phyloP scores from a whole-genome alignment of 2,113 vertebrate genomes.

The Holacanthus passer region DNA sequence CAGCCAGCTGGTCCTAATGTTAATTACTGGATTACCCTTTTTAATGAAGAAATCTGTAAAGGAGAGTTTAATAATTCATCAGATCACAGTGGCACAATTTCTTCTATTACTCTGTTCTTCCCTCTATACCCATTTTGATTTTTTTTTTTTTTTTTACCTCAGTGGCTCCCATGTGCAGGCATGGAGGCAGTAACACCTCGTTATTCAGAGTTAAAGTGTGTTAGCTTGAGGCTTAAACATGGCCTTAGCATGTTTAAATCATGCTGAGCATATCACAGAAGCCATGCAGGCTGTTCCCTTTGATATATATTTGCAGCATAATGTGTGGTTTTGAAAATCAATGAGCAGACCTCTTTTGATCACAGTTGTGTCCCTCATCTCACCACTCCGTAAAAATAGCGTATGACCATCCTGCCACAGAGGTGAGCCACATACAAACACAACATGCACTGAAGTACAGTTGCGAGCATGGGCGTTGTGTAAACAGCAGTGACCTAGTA shows the following conservation, averaged over 20 bases:
- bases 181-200: slow-evolving; percentile 39
- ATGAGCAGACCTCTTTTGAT: slow-evolving; percentile 75
- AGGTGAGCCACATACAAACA: slow-evolving; percentile 36
- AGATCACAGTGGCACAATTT: slow-evolving; percentile 52
- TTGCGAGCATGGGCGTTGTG: background rate
- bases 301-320: slow-evolving; percentile 76
- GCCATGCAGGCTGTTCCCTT: slow-evolving; percentile 65
- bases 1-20: slow-evolving; percentile 68
- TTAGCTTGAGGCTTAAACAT: slow-evolving; percentile 73
- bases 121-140: slow-evolving; percentile 24
- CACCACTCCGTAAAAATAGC: slow-evolving; percentile 35
- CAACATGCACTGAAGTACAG: background rate
- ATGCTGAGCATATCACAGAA: slow-evolving; percentile 70
- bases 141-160: slow-evolving; percentile 23
- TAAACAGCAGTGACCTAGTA: background rate
- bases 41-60: slow-evolving; percentile 79
- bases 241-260: slow-evolving; percentile 74
- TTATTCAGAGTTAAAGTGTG: slow-evolving; percentile 66
- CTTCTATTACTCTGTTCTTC: slow-evolving; percentile 33
- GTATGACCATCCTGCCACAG: slow-evolving; percentile 26
- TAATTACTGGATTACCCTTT: slow-evolving; percentile 82
- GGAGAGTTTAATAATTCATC: slow-evolving; percentile 74
- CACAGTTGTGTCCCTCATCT: slow-evolving; percentile 64
- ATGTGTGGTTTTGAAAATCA: slow-evolving; percentile 79
- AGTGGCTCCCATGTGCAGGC: slow-evolving; percentile 5